Conservation (phyloP, 2,888 invertebrate genomes). For the Drosophila borealis region DNA sequence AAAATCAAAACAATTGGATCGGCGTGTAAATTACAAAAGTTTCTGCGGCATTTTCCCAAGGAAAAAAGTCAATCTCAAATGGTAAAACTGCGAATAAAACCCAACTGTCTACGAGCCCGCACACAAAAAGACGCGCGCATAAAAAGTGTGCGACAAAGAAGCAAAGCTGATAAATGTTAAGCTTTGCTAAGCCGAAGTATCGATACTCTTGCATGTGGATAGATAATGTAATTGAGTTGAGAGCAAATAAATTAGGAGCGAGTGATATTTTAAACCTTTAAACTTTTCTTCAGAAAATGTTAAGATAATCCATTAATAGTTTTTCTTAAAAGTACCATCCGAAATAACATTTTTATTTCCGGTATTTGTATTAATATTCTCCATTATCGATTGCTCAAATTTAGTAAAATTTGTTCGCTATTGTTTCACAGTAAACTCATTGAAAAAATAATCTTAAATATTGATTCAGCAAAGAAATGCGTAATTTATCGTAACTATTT, state of each 20-base stretch:
- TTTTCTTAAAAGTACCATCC: too few species aligned
- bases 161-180: not conserved
- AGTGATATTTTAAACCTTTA: too few species aligned
- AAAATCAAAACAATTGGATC: slow-evolving; percentile 26
- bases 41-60: slow-evolving; percentile 53
- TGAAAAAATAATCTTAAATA: not conserved
- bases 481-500: slow-evolving; percentile 11
- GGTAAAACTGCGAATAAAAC: slow-evolving; percentile 60
- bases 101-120: slow-evolving; percentile 39
- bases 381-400: too few species aligned
- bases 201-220: slow-evolving; percentile 29
- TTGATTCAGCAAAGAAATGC: slow-evolving; percentile 6
- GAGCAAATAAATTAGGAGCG: too few species aligned
- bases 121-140: slow-evolving; percentile 39
- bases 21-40: slow-evolving; percentile 49
- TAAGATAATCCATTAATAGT: too few species aligned
- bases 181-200: slow-evolving; percentile 11
- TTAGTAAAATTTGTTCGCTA: too few species aligned
- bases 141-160: slow-evolving; percentile 35
- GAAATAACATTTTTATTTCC: too few species aligned
- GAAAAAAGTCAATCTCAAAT: slow-evolving; percentile 74
- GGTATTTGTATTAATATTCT: too few species aligned
- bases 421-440: not conserved
- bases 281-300: too few species aligned
- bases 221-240: too few species aligned